Evolutionary conservation across 2,888 invertebrate species (phyloP), one percentile per base, ranked within the genome.

Genomic region (Mythimna vitellina): DNA sequence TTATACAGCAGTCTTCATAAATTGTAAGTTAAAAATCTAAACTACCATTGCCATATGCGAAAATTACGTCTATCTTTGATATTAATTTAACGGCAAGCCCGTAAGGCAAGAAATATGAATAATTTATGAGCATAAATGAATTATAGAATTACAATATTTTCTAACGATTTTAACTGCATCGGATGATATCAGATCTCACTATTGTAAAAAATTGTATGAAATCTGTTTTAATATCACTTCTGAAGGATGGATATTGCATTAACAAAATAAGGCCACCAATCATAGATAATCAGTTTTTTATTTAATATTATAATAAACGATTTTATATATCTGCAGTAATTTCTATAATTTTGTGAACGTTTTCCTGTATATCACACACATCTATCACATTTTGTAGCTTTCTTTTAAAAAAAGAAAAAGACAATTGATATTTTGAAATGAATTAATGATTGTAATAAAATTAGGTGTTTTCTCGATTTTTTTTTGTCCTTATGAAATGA

Each of bases 61-160:
- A 67, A 71, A 66, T 68, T 80, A 82, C 53, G 57, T 70, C 74
- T 83, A 87, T 81, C 78, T 80, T 82, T 81, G 78, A 82, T 69
- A 83, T 78, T 76, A 79, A 71, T 67, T 72, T 79, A 82, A 86
- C 83, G 90, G 90, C 90, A 90, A 90, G 89, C 89, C 89, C 58
- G 70, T 70, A 72, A 79, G 91, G 91, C 91, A 90, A 90, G 89
- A 89, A 78, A 78, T 65, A 65, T 75, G 22, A 79, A 85, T 84
- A 80, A 73, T 78, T 72, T 62, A 82, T 90, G 88, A 89, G 88
- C 89, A 29, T 29, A 1, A 29, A 29, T 29, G 2, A 62, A 74
- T 72, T 49, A 63, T 64, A 62, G 17, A 35, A 61, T 53, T 53
- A 65, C 3, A 49, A 42, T 66, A 68, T 51, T 68, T 58, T 73